Evolutionary conservation across 2,797 vertebrate species (phyloP).

Genomic region (Menidia menidia): DNA sequence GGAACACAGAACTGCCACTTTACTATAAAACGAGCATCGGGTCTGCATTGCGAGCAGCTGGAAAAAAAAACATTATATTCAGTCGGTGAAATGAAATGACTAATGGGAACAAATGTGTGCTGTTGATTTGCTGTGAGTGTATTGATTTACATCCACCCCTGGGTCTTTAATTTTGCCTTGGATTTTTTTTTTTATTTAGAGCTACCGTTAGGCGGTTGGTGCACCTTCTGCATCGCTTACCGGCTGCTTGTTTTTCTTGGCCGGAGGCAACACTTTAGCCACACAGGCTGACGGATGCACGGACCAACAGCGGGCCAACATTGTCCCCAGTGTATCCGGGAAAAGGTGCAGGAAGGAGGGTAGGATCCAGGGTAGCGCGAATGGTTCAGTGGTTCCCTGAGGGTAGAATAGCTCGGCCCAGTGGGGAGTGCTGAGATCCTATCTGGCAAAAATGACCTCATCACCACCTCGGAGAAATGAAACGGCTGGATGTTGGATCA

Average conservation of each 20-base stretch:
- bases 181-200: constrained; percentile 59
- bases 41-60: constrained; percentile 33
- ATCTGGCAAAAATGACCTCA: constrained; percentile 54
- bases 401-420: constrained; percentile 42
- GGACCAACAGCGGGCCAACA: constrained; percentile 25
- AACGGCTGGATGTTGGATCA: constrained; percentile 43
- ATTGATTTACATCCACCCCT: constrained; percentile 62
- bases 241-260: constrained; percentile 30
- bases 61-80: constrained; percentile 48
- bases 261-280: constrained; percentile 33
- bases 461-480: constrained; percentile 58
- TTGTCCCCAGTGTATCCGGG: constrained; percentile 18
- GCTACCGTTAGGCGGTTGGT: constrained; percentile 21
- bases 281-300: constrained; percentile 20
- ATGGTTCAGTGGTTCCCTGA: constrained; percentile 26
- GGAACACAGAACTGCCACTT: constrained; percentile 17
- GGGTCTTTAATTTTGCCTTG: constrained; percentile 50
- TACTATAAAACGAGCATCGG: constrained; percentile 38
- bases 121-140: constrained; percentile 42
- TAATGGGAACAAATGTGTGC: constrained; percentile 54
- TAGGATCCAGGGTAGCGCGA: constrained; percentile 19
- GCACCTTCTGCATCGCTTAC: constrained; percentile 14
- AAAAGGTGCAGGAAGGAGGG: constrained; percentile 16
- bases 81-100: constrained; percentile 34
- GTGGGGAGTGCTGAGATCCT: constrained; percentile 49